A percentile compares a stretch with the other conserved stretches of the same genome.
phyloP scores from a whole-genome alignment of 2,888 invertebrate genomes.

The Thymelicus acteon region DNA sequence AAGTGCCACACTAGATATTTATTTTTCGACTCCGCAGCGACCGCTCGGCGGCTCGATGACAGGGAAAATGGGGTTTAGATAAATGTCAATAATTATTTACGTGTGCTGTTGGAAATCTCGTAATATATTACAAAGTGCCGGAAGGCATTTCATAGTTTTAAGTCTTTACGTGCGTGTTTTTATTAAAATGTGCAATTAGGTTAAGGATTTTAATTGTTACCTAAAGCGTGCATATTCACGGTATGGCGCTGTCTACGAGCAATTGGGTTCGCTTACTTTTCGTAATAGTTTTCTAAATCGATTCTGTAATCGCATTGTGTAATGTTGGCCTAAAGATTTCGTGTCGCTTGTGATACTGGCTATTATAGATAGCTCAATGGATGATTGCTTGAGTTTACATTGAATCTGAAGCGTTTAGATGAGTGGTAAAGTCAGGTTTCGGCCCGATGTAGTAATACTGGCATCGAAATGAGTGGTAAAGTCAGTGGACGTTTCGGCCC shows the following conservation, averaged over 20 bases:
- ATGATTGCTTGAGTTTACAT: slow-evolving; percentile 36
- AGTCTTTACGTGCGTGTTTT: slow-evolving; percentile 77
- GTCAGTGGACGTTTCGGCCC: not conserved
- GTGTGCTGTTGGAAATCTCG: slow-evolving; percentile 84
- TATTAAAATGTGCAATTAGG: slow-evolving; percentile 78
- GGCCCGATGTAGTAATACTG: not conserved
- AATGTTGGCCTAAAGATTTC: slow-evolving; percentile 49
- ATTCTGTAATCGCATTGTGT: slow-evolving; percentile 44
- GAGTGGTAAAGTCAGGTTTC: not conserved
- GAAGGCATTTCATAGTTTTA: slow-evolving; percentile 67
- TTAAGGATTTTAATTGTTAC: slow-evolving; percentile 76
- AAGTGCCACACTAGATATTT: slow-evolving; percentile 79
- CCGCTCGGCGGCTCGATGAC: slow-evolving; percentile 60
- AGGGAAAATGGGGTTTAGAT: slow-evolving; percentile 76
- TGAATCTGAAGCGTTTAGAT: slow-evolving; percentile 25
- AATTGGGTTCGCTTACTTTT: slow-evolving; percentile 44
- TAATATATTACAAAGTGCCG: slow-evolving; percentile 76
- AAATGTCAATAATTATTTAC: slow-evolving; percentile 69
- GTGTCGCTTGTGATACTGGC: slow-evolving; percentile 48
- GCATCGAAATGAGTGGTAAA: not conserved
- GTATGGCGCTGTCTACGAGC: slow-evolving; percentile 57
- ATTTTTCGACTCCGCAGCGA: slow-evolving; percentile 62
- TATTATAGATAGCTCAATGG: slow-evolving; percentile 47
- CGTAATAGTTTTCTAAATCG: slow-evolving; percentile 44
- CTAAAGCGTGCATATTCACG: slow-evolving; percentile 70